Evolutionary conservation across 1,140 invertebrate genomes (phyloP).

Genomic region (Thereuonema tuberculata): DNA sequence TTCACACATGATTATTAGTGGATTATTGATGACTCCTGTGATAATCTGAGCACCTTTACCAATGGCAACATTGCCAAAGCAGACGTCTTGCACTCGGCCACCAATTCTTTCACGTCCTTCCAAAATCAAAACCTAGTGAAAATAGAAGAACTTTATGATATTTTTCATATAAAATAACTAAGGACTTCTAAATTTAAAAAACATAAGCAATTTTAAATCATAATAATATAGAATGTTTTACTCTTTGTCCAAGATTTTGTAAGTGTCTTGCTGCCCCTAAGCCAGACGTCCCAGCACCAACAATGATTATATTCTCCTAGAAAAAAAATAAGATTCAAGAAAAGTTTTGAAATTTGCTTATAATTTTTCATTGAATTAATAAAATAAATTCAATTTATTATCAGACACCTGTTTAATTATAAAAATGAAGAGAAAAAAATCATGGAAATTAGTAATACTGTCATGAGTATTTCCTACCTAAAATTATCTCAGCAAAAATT

Average conservation of each 20-base stretch:
- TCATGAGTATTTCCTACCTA: no score
- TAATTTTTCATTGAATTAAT: no score
- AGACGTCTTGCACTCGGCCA: conserved; percentile 33
- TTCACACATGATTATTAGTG: conserved; percentile 32
- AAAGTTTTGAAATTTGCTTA: no score
- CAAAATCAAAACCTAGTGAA: conserved; percentile 29
- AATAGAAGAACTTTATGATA: not conserved
- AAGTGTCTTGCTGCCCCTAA: conserved; percentile 35
- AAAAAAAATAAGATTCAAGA: conserved; percentile 9
- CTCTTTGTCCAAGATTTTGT: conserved; percentile 31
- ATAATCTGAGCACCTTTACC: conserved; percentile 34
- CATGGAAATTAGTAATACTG: no score
- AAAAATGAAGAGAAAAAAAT: no score
- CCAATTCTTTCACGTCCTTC: conserved; percentile 33
- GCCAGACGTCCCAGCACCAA: conserved; percentile 36
- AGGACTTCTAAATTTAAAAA: no score
- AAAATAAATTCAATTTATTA: no score
- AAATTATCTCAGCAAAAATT: no score
- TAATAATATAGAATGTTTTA: conserved; percentile 20
- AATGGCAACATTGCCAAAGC: conserved; percentile 24
- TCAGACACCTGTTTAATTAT: no score
- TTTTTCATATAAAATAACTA: no score
- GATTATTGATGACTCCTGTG: conserved; percentile 36
- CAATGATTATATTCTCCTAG: conserved; percentile 28
- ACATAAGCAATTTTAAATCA: no score